Evolutionary conservation across 2,888 invertebrate species (phyloP).

Genomic region (Lithophane ornitopus): DNA sequence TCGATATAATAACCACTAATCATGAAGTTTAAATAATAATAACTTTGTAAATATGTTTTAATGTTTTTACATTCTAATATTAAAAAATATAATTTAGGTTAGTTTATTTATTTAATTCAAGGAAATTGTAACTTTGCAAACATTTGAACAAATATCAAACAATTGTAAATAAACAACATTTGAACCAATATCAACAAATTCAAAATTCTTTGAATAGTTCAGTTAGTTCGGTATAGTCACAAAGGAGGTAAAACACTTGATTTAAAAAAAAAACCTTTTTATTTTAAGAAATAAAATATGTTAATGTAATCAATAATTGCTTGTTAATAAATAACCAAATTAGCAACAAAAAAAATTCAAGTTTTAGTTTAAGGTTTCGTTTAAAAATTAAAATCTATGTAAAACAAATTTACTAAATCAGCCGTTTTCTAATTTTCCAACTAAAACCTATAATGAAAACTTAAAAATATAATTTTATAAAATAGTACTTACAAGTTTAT

Average conservation of each 20-base stretch:
- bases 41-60: not conserved
- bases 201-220: constrained; percentile 1
- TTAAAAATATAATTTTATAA: not conserved
- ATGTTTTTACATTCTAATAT: too few relatives aligned
- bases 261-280: not conserved
- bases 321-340: not conserved
- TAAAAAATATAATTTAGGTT: too few relatives aligned
- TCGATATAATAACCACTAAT: not conserved
- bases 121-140: not conserved
- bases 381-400: not conserved
- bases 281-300: not conserved
- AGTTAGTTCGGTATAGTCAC: not conserved
- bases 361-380: not conserved
- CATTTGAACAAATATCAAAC: too few relatives aligned
- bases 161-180: too few relatives aligned
- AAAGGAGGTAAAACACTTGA: too few relatives aligned
- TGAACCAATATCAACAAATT: too few relatives aligned
- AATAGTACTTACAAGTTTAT: constrained; percentile 49
- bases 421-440: not conserved
- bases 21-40: too few relatives aligned
- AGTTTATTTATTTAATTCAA: too few relatives aligned
- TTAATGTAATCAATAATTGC: not conserved
- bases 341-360: not conserved
- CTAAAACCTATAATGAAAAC: not conserved
- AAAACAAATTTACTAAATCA: too few relatives aligned